Evolutionary conservation across 2,888 invertebrate genomes (phyloP).

Genomic region (Microctonus aethiopoides): DNA sequence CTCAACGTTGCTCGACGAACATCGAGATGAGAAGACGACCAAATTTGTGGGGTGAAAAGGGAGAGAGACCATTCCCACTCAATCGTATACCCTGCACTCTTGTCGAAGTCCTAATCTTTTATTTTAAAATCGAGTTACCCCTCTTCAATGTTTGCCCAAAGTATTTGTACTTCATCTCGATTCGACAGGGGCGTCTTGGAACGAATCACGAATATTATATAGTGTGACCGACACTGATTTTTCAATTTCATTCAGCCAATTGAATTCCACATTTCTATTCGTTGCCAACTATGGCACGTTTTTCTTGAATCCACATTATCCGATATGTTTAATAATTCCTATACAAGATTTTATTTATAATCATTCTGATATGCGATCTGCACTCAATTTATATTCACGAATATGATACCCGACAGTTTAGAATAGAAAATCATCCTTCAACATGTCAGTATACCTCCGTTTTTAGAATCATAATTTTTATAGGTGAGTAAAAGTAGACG

Average conservation of each 20-base stretch:
- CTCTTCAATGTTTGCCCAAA: constrained; percentile 49
- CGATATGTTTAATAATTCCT: not conserved
- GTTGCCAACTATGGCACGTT: not conserved
- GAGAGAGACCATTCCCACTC: not conserved
- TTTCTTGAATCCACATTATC: not conserved
- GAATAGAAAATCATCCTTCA: not conserved
- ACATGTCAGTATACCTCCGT: no score
- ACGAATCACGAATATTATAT: constrained; percentile 17
- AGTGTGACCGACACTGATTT: constrained; percentile 3
- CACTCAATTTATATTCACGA: not conserved
- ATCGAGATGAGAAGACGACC: constrained; percentile 25
- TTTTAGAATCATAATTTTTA: constrained; percentile 15
- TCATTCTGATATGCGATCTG: not conserved
- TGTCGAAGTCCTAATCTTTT: constrained; percentile 46
- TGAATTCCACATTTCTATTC: constrained; percentile 16
- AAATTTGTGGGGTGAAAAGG: not conserved
- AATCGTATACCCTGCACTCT: constrained; percentile 24
- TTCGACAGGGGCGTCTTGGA: constrained; percentile 47
- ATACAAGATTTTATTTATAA: not conserved
- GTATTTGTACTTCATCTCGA: constrained; percentile 60
- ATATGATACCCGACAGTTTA: not conserved
- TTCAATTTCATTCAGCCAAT: constrained; percentile 2
- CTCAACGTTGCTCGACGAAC: constrained; percentile 38
- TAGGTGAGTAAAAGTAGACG: constrained; percentile 10
- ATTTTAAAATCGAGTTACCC: constrained; percentile 52